Evolutionary conservation across 2,797 vertebrate genomes (phyloP).

Genomic region (Lindbergichthys nudifrons): DNA sequence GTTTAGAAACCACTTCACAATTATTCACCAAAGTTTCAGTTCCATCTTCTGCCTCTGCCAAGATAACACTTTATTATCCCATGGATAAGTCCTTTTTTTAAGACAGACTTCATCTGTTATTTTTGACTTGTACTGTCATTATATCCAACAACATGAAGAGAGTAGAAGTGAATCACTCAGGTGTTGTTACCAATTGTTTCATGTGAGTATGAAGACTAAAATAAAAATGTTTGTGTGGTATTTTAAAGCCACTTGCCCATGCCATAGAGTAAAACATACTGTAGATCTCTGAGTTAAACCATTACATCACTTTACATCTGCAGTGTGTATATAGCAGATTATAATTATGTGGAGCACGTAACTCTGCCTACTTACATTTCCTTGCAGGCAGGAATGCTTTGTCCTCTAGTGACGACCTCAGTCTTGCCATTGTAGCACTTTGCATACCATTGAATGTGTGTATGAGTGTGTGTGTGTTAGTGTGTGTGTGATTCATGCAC

Average conservation of each 20-base stretch:
- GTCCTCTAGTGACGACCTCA: slow-evolving; percentile 37
- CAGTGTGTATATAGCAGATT: slow-evolving; percentile 42
- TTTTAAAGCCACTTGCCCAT: not conserved
- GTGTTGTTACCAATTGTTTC: slow-evolving; percentile 11
- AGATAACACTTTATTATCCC: not conserved
- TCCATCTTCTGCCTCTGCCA: not conserved
- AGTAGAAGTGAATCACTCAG: not conserved
- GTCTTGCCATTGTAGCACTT: slow-evolving; percentile 40
- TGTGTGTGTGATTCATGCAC: slow-evolving; percentile 52
- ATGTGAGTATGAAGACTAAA: slow-evolving; percentile 26
- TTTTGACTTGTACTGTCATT: slow-evolving; percentile 5
- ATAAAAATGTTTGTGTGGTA: not conserved
- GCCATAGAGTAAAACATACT: slow-evolving; percentile 3
- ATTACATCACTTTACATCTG: slow-evolving; percentile 25
- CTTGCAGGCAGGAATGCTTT: slow-evolving; percentile 21
- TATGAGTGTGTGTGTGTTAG: slow-evolving; percentile 22
- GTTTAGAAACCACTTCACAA: slow-evolving; percentile 16
- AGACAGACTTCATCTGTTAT: not conserved
- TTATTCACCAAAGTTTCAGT: not conserved
- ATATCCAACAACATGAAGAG: not conserved
- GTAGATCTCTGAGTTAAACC: not conserved
- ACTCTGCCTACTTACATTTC: slow-evolving; percentile 35
- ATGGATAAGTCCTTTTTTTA: not conserved
- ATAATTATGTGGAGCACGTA: slow-evolving; percentile 26
- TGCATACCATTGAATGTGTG: slow-evolving; percentile 12